These are phyloP conservation scores for Macrosoma leucophasiata DNA, from an alignment of 2,888 invertebrate genomes.

Conservation along the genomic window DNA sequence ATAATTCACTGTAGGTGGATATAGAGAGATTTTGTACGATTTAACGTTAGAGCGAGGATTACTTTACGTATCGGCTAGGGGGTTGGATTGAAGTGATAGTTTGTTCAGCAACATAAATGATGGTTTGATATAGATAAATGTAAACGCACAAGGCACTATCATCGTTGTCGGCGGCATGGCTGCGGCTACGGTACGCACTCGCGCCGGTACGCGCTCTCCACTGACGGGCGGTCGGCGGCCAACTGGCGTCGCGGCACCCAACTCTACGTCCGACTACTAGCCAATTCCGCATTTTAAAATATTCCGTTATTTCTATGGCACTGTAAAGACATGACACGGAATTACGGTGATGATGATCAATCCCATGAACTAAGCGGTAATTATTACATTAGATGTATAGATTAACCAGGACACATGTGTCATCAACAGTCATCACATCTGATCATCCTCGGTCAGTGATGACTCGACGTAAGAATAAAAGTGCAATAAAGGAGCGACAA, in stretches of 20 bases:
- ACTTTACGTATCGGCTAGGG: no score
- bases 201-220: constrained; percentile 55
- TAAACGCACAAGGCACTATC: constrained; percentile 71
- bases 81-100: no score
- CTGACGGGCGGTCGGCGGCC: constrained; percentile 64
- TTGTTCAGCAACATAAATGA: no score
- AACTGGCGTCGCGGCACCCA: constrained; percentile 52
- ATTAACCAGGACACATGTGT: no score
- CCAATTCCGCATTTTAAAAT: constrained; percentile 72
- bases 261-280: constrained; percentile 53
- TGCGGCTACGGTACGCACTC: constrained; percentile 40
- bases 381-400: no score
- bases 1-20: constrained; percentile 33
- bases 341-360: constrained; percentile 35
- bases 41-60: no score
- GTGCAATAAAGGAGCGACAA: no score
- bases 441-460: constrained; percentile 13
- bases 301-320: constrained; percentile 62
- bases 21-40: constrained; percentile 12
- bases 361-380: constrained; percentile 24
- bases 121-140: constrained; percentile 15
- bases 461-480: constrained; percentile 13
- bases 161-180: constrained; percentile 72
- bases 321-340: constrained; percentile 31
- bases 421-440: constrained; percentile 16